Evolutionary conservation across 1,140 invertebrate species (phyloP).

Genomic region (Tribolium castaneum): DNA sequence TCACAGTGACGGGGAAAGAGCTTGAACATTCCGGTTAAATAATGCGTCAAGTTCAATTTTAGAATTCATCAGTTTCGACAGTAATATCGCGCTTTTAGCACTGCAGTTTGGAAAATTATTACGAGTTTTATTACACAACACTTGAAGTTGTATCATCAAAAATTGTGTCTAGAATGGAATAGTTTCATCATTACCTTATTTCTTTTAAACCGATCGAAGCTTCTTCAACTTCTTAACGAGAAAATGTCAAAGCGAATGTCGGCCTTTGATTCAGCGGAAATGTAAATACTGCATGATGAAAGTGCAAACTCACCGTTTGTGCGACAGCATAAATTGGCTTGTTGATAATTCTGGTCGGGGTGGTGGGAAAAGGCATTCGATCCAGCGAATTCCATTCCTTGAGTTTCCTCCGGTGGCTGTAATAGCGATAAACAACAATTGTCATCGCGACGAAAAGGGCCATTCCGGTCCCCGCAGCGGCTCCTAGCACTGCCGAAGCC

Average conservation of each 20-base stretch:
- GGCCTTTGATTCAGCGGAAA: constrained; percentile 3
- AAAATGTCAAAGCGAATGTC: not conserved
- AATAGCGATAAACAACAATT: constrained; percentile 75
- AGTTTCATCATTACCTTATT: too few relatives aligned
- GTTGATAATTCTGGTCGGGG: constrained; percentile 41
- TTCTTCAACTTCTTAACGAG: too few relatives aligned
- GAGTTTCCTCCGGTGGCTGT: constrained; percentile 66
- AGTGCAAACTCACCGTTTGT: constrained; percentile 52
- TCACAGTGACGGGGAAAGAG: too few relatives aligned
- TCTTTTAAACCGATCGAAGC: too few relatives aligned
- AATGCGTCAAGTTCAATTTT: too few relatives aligned
- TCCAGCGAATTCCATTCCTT: constrained; percentile 71
- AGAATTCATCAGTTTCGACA: too few relatives aligned
- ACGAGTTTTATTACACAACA: too few relatives aligned
- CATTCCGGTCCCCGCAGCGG: constrained; percentile 73
- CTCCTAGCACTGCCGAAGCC: constrained; percentile 72
- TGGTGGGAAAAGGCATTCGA: constrained; percentile 62
- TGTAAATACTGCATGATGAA: not conserved
- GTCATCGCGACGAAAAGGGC: constrained; percentile 73
- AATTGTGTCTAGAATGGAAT: too few relatives aligned
- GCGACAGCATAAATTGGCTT: constrained; percentile 54
- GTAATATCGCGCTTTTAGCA: too few relatives aligned
- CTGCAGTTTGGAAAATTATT: too few relatives aligned
- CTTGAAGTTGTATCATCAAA: too few relatives aligned
- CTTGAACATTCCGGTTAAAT: too few relatives aligned